Evolutionary conservation across 1,140 invertebrate species (phyloP), one percentile per base, ranked within the genome.

Genomic region (Marisa cornuarietis): DNA sequence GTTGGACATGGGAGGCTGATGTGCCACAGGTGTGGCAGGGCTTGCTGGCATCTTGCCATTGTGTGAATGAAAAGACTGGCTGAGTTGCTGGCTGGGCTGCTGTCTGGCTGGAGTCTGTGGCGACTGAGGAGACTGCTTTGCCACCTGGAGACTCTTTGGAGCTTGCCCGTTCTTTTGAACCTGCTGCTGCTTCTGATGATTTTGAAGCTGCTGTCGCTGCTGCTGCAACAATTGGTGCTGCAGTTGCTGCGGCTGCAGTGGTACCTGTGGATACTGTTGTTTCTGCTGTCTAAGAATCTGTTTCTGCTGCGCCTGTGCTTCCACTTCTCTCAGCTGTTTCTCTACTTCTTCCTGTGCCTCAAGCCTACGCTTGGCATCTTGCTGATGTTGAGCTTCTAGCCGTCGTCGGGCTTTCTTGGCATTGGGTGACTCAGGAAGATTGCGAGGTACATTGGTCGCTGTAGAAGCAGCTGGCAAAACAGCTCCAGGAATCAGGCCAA

Each of bases 231-330:
- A 24, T 18, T 76, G 74, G 24, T 76, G 74, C 20, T 26, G 9
- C 61, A 42, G n/a, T 42, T 76, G 74, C 31, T 22, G 13, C 13
- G 22, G n/a, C 42, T 76, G 74, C 13, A 14, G 22, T 9, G 42
- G 31, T 26, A 66, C 11, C 4, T 61, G 61, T 22, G 31, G 74
- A 20, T 24, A 24, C 22, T 62, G 73, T 22, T 75, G 73, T 7
- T 62, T 8, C 76, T 68, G 62, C 13, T 77, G 63, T 51, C 76
- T 18, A 8, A 77, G 13, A 62, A 62, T 79, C 26, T 84, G 83
- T 61, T 87, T 83, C 71, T 87, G 85, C n/a, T 83, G 85, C 18
- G 84, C 83, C 2, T 79, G 79, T 62, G 85, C 83, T 63, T 82
- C 83, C 51, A 61, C 71, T 31, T 82, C 79, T 24, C 77, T 72